These are phyloP conservation scores for Hirtodrosophila cameraria DNA, from an alignment of 2,888 invertebrate genomes.

Conservation along the genomic window DNA sequence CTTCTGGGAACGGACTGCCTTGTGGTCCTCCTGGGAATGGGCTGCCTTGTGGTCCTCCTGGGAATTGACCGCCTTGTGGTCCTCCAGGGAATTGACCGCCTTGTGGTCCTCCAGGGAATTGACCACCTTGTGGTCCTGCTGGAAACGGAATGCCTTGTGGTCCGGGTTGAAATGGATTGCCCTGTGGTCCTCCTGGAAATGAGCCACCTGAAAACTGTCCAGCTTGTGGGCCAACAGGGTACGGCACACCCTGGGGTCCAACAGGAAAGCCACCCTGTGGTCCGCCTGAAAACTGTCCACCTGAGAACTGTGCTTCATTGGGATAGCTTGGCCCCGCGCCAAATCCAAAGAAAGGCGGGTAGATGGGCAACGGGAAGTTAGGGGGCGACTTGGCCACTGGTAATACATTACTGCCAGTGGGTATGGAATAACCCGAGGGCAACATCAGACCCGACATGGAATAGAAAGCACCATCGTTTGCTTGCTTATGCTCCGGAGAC, in stretches of 20 bases:
- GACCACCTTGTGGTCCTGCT: background rate
- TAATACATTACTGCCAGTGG: conserved; percentile 45
- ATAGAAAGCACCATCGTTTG: conserved; percentile 47
- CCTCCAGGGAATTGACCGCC: conserved; percentile 3
- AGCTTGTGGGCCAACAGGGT: conserved; percentile 19
- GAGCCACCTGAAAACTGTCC: conserved; percentile 4
- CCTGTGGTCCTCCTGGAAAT: conserved; percentile 18
- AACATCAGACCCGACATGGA: conserved; percentile 50
- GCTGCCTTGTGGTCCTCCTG: conserved; percentile 7
- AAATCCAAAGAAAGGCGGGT: conserved; percentile 70
- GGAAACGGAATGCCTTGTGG: conserved; percentile 10
- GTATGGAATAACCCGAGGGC: conserved; percentile 59
- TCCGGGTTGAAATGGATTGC: conserved; percentile 10
- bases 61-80: conserved; percentile 8
- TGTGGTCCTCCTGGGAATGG: conserved; percentile 20
- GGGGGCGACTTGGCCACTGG: conserved; percentile 46
- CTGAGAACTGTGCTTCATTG: conserved; percentile 22
- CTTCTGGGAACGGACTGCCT: background rate
- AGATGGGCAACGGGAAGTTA: conserved; percentile 68
- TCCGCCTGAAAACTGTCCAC: conserved; percentile 17
- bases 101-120: conserved; percentile 2
- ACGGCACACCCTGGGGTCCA: background rate
- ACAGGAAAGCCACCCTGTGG: too few species aligned
- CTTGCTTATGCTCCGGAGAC: background rate
- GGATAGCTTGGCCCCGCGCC: conserved; percentile 12